Conservation (phyloP, 2,113 vertebrate genomes). For the Nesoenas mayeri region DNA sequence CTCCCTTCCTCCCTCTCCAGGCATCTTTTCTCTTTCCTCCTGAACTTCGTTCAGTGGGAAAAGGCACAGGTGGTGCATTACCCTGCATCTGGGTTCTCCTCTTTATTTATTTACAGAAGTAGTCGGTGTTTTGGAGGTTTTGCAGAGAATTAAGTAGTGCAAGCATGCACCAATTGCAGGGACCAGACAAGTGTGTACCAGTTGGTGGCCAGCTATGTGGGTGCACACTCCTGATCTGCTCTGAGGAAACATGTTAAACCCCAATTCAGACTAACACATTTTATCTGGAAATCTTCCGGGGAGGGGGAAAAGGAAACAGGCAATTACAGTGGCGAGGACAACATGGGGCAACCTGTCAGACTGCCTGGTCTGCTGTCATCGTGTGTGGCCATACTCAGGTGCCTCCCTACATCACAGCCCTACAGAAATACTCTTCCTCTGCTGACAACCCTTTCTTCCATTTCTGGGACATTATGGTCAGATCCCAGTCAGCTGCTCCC, state of each 20-base stretch:
- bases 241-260: neutral
- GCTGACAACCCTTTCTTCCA: neutral
- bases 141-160: neutral
- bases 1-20: too few relatives aligned
- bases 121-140: neutral
- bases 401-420: neutral
- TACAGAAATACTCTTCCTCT: neutral
- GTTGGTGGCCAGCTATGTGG: neutral
- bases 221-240: neutral
- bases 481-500: neutral
- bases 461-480: neutral
- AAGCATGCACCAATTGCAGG: neutral
- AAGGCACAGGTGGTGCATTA: accelerated
- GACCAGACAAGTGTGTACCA: neutral
- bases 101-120: neutral
- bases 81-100: neutral
- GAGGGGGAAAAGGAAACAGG: neutral
- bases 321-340: neutral
- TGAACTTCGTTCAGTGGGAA: neutral
- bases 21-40: neutral
- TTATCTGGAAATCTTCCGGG: neutral
- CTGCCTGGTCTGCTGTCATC: neutral
- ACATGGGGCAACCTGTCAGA: neutral
- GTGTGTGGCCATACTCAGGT: neutral
- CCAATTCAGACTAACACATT: neutral